phyloP scores from a whole-genome alignment of 2,113 vertebrate species.

The Eublepharis macularius region DNA sequence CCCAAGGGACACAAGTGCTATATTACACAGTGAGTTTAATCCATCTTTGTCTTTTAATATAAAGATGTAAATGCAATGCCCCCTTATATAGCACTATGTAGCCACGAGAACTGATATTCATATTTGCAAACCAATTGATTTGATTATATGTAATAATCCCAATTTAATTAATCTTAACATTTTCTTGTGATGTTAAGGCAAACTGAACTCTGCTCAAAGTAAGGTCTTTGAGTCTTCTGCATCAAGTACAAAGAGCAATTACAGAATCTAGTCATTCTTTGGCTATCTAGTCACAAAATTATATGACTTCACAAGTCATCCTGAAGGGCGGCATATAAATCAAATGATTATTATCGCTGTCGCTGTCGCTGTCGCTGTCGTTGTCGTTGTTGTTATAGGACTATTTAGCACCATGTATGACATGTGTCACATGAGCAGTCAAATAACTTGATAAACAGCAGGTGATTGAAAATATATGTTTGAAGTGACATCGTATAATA shows the following conservation, averaged over 20 bases:
- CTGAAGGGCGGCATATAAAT: too few species aligned
- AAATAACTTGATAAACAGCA: neutral
- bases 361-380: too few species aligned
- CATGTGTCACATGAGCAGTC: too few species aligned
- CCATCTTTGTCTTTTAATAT: conserved; percentile 7
- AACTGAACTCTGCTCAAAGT: neutral
- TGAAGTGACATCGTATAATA: neutral
- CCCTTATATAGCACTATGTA: neutral
- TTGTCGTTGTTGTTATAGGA: too few species aligned
- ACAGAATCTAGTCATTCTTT: neutral
- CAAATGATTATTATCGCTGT: too few species aligned
- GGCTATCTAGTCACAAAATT: neutral
- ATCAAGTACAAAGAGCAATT: neutral
- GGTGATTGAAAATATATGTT: neutral
- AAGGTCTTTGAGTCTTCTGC: neutral
- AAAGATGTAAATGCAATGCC: conserved; percentile 5
- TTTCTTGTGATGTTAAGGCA: neutral
- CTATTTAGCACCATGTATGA: too few species aligned
- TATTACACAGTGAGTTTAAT: conserved; percentile 15
- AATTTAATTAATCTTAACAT: neutral
- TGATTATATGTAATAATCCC: neutral
- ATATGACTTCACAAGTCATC: neutral
- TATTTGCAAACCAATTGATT: neutral
- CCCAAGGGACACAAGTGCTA: conserved; percentile 4
- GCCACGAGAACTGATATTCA: neutral